Base-by-base conservation (phyloP, 1,140 invertebrate species). In the Radopholus similis region DNA sequence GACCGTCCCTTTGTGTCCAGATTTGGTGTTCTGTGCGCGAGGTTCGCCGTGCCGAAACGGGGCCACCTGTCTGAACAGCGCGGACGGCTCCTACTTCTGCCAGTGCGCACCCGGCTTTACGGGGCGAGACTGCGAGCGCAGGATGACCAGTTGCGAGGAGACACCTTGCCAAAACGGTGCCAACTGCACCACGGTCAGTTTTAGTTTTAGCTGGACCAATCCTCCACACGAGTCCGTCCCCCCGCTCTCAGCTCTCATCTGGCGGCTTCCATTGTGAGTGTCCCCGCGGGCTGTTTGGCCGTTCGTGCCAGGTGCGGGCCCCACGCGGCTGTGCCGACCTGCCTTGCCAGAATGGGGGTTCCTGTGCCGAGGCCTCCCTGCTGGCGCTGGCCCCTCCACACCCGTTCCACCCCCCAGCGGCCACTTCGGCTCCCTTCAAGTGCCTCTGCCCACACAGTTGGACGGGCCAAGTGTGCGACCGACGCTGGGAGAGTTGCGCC, bases 31-130 rank as follows among this genome's bases (percentile, higher is more conserved):
- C 58, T 72, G 70, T 60, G 28, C 30, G 30, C 42, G 53, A n/a
- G 28, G 66, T 53, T 23, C 40, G 60, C 70, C 70, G 13, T 72
- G 70, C 54, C 56, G 55, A 49, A 72, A 72, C 30, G 70, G 69
- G 18, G 70, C 58, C 21, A 56, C 26, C 32, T 72, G 70, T 42
- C 32, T 32, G 15, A 54, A 77, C 28, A 76, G 80, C 65, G 68
- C 69, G 2, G 38, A 82, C 11, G 74, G 75, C 37, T 75, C 47
- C 32, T 83, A 81, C 62, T 75, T 69, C 8, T 83, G 83, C 62
- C 21, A 62, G 35, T 83, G 83, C 67, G 72, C 72, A 23, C 70
- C 79, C 21, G 81, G 81, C 23, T 71, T 71, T 34, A 74, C 73
- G 64, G 83, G 83, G 21, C 28, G 35, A 35, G 59, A 75, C 34